Base-by-base conservation (phyloP, 2,888 invertebrate species). In the Drosophila austrosaltans region DNA sequence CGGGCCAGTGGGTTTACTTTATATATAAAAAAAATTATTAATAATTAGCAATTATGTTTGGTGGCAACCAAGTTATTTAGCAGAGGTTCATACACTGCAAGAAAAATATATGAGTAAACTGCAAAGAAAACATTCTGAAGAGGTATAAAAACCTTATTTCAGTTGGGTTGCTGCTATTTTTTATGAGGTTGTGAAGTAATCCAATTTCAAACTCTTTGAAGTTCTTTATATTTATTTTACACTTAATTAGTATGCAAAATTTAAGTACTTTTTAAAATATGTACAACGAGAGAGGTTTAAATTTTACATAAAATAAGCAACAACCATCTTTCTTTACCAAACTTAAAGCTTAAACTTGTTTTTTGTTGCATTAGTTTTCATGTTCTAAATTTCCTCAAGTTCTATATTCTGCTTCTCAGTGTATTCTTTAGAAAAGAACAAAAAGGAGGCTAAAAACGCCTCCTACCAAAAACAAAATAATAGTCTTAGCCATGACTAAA, bases 41-140 rank as follows among this genome's bases (percentile, higher is more conserved):
- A 87, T 77, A 87, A 85, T 89, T 87, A 77, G 69, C 77, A 83
- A 83, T 83, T 85, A 81, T 76, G 63, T 62, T 48, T 69, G 48
- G 48, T 65, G 69, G 54, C 69, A 66, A 66, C 72, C 74, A 78
- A 80, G 85, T 82, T 82, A 74, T 67, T 66, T 66, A 69, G 16
- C 48, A 25, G 48, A 48, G 22, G 20, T 73, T 66, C 58, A 22
- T 72, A 59, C 59, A 72, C 58, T 58, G 16, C 16, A n/a, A 40
- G 66, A 32, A 30, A 60, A 56, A 25, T 4, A 3, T 1, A 5
- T 48, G 16, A 16, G 48, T 3, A 3, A 22, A 22, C 8, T 48
- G 0, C 1, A 48, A 10, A 8, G 2, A 3, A 48, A 48, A 20
- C 7, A 16, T 0, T 16, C 2, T 10, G 8, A 6, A 16, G 6